Conservation (phyloP, 1,140 invertebrate genomes). For the Dufourea novaeangliae region DNA sequence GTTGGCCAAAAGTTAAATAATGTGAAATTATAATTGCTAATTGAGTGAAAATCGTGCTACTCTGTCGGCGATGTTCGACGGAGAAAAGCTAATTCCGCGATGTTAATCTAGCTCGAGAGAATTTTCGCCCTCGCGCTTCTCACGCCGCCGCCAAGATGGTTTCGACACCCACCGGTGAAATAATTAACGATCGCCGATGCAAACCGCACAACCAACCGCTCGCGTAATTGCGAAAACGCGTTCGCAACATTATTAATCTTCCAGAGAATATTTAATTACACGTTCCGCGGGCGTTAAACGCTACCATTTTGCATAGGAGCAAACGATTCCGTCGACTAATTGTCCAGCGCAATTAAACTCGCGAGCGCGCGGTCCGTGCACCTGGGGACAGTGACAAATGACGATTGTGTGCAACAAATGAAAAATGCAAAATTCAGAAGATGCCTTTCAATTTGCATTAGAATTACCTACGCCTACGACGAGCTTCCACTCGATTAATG, state of each 20-base stretch:
- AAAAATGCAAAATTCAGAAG: not conserved
- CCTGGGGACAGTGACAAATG: conserved; percentile 57
- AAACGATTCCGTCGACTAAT: conserved; percentile 53
- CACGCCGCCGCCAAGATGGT: not conserved
- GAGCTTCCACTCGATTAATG: not conserved
- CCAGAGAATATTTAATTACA: conserved; percentile 43
- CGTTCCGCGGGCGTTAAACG: conserved; percentile 40
- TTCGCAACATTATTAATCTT: conserved; percentile 49
- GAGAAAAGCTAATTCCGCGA: conserved; percentile 1
- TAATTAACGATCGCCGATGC: conserved; percentile 30
- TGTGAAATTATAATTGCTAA: not conserved
- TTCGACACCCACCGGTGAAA: conserved; percentile 20
- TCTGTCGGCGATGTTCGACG: conserved; percentile 1
- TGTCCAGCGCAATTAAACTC: conserved; percentile 45
- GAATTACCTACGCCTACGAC: not conserved
- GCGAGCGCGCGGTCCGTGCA: not conserved
- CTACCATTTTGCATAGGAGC: conserved; percentile 36
- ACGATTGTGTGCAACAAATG: conserved; percentile 22
- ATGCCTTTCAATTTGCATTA: not conserved
- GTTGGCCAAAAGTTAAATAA: not conserved
- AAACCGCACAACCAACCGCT: not conserved
- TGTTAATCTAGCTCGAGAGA: not conserved
- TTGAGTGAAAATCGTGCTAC: not conserved
- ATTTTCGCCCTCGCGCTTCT: not conserved
- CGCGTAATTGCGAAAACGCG: conserved; percentile 39